These are phyloP conservation scores for Drosophila arawakana DNA, from an alignment of 1,140 invertebrate genomes.

Conservation along the genomic window DNA sequence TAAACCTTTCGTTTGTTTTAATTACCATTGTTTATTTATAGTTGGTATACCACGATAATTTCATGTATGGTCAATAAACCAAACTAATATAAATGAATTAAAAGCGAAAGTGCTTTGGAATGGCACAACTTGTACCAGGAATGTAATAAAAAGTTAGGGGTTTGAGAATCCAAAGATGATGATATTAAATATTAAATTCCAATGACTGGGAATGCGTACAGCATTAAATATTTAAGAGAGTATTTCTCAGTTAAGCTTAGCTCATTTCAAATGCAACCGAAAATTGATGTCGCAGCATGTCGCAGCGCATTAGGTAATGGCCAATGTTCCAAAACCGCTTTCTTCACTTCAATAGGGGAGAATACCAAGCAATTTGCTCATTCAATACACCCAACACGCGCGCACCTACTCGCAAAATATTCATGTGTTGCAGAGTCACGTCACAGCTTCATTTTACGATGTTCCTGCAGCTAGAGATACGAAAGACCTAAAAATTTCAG, in stretches of 20 bases:
- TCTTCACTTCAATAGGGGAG: slow-evolving; percentile 15
- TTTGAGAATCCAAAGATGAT: slow-evolving; percentile 28
- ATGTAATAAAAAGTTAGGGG: slow-evolving; percentile 2
- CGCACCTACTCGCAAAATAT: slow-evolving; percentile 43
- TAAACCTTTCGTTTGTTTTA: slow-evolving; percentile 16
- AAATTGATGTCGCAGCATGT: slow-evolving; percentile 69
- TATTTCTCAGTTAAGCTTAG: slow-evolving; percentile 30
- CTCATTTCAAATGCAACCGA: slow-evolving; percentile 76
- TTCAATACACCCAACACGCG: slow-evolving; percentile 38
- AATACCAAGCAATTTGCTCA: slow-evolving; percentile 23
- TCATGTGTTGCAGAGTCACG: slow-evolving; percentile 41
- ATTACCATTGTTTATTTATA: slow-evolving; percentile 30
- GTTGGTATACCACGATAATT: slow-evolving; percentile 26
- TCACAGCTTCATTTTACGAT: slow-evolving; percentile 40
- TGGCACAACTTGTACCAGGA: slow-evolving; percentile 8
- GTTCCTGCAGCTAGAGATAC: slow-evolving; percentile 24
- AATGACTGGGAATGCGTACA: slow-evolving; percentile 36
- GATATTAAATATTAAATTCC: slow-evolving; percentile 67
- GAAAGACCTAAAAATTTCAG: slow-evolving; percentile 16
- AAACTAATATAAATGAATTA: slow-evolving; percentile 71
- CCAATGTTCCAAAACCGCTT: slow-evolving; percentile 28
- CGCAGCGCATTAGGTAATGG: slow-evolving; percentile 71
- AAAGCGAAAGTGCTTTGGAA: slow-evolving; percentile 61
- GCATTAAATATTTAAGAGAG: slow-evolving; percentile 68
- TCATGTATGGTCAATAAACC: slow-evolving; percentile 47